Percentiles rank a stretch among this genome's conserved stretches.
These are phyloP conservation scores for Torymus tubicola DNA, from an alignment of 2,888 invertebrate genomes.

Conservation along the genomic window DNA sequence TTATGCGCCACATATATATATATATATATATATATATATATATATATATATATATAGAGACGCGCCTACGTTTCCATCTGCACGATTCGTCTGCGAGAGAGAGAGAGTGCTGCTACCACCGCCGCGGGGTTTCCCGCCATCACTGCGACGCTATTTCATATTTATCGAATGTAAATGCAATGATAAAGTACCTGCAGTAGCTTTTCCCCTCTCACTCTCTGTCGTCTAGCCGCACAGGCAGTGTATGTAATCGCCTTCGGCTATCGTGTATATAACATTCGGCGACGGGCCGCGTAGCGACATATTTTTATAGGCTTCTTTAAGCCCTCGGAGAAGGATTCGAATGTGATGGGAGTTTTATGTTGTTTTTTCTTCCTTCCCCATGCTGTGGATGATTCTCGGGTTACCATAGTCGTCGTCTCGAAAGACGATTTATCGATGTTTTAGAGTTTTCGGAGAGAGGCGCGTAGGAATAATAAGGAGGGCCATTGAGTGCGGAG, in stretches of 20 bases:
- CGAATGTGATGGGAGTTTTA: slow-evolving; percentile 32
- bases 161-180: slow-evolving; percentile 56
- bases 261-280: slow-evolving; percentile 10
- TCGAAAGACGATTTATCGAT: slow-evolving; percentile 30
- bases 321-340: slow-evolving; percentile 29
- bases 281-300: slow-evolving; percentile 7
- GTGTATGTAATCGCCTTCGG: slow-evolving; percentile 7
- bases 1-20: slow-evolving; percentile 33
- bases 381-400: slow-evolving; percentile 12
- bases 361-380: slow-evolving; percentile 26
- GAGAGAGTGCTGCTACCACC: slow-evolving; percentile 6
- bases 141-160: slow-evolving; percentile 48
- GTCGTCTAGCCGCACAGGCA: not conserved
- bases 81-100: too few relatives aligned
- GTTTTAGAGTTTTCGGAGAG: slow-evolving; percentile 31
- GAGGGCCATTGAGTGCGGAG: not conserved
- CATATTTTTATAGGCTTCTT: slow-evolving; percentile 42
- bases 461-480: not conserved
- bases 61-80: slow-evolving; percentile 35
- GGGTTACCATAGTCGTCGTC: not conserved
- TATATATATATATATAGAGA: not conserved
- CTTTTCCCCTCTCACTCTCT: slow-evolving; percentile 11
- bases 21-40: not conserved
- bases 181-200: slow-evolving; percentile 44
- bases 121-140: slow-evolving; percentile 23